Conservation (phyloP, 1,140 invertebrate species). For the Drosophila eugracilis region DNA sequence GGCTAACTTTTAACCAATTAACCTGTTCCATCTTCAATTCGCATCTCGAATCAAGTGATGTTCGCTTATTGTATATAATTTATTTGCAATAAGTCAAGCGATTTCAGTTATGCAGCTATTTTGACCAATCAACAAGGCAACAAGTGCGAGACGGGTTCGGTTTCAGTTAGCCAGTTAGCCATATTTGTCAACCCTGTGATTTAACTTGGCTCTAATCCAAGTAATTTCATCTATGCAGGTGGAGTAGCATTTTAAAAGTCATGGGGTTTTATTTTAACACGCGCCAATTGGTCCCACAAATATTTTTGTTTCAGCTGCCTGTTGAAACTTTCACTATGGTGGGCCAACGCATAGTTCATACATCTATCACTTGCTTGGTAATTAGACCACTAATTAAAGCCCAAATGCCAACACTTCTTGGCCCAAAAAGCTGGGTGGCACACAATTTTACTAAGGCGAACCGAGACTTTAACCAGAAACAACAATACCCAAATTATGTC, state of each 20-base stretch:
- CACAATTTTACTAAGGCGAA: conserved; percentile 18
- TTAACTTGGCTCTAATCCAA: conserved; percentile 43
- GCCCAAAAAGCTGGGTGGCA: conserved; percentile 15
- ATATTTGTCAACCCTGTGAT: conserved; percentile 33
- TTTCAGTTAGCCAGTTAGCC: conserved; percentile 7
- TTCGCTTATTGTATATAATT: conserved; percentile 39
- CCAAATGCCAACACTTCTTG: conserved; percentile 55
- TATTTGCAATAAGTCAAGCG: conserved; percentile 38
- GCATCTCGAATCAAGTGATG: conserved; percentile 43
- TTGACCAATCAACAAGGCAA: conserved; percentile 49
- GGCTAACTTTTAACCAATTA: conserved; percentile 33
- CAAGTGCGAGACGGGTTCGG: conserved; percentile 27
- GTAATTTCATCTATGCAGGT: conserved; percentile 45
- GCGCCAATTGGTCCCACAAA: conserved; percentile 30
- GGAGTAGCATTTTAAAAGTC: conserved; percentile 15
- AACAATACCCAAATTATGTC: conserved; percentile 70
- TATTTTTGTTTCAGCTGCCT: not conserved
- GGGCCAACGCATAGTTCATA: conserved; percentile 14
- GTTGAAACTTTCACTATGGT: conserved; percentile 49
- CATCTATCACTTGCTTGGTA: conserved; percentile 51
- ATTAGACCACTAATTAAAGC: conserved; percentile 64
- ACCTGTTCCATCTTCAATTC: conserved; percentile 34
- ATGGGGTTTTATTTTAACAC: conserved; percentile 39
- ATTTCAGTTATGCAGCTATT: conserved; percentile 36
- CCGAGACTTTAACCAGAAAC: conserved; percentile 39